Percentiles rank a stretch among this genome's conserved stretches.
Evolutionary conservation across 2,113 vertebrate genomes (phyloP).

Genomic region (Anser cygnoides): DNA sequence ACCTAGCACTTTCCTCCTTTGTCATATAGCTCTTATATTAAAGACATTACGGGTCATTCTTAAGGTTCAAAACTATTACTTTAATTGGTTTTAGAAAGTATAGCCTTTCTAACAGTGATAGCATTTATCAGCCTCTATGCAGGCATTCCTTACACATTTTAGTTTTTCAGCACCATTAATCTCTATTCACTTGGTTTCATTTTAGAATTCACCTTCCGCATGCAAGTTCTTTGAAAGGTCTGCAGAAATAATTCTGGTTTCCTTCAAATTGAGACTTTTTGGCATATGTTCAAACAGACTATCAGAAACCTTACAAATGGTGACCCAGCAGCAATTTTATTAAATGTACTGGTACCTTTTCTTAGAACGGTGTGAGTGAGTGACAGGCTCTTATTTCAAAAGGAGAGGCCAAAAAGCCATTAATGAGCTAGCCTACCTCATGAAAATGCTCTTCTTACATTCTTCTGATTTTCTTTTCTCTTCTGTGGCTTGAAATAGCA

Average conservation of each 20-base stretch:
- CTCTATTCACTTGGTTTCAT: conserved; percentile 25
- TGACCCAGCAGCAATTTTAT: neutral
- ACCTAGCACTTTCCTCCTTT: neutral
- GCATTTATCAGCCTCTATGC: neutral
- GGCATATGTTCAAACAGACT: neutral
- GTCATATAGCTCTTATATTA: neutral
- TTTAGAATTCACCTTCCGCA: neutral
- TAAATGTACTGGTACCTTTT: neutral
- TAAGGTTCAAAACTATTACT: conserved; percentile 28
- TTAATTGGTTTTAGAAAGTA: conserved; percentile 16
- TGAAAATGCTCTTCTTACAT: neutral
- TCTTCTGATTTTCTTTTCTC: neutral
- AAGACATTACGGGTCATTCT: neutral
- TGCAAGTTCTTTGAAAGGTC: neutral
- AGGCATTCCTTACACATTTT: conserved; percentile 14
- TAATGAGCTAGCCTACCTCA: neutral
- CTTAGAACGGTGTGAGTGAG: neutral
- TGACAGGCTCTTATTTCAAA: neutral
- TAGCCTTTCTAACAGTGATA: neutral
- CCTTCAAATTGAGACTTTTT: neutral
- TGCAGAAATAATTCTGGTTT: neutral
- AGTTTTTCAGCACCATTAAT: conserved; percentile 1
- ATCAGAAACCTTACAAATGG: neutral
- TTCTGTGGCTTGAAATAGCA: neutral
- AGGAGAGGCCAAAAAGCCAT: neutral